Evolutionary conservation across 2,113 vertebrate species (phyloP), one percentile per base, ranked within the genome.

Genomic region (Ciconia maguari): DNA sequence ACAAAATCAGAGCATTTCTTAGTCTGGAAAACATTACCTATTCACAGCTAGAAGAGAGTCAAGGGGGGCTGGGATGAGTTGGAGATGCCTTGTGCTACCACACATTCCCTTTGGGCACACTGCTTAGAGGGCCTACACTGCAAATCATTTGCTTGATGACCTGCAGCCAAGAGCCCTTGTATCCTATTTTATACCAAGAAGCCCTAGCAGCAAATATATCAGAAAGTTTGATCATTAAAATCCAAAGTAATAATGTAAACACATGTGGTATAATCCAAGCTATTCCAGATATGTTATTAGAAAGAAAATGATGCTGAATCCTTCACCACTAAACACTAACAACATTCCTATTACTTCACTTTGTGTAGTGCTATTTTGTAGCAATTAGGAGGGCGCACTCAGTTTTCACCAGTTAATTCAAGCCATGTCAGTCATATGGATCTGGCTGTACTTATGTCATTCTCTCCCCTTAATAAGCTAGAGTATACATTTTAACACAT

Each of bases 31-130:
- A 60, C 18, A 11, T 16, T 13, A 60, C 36, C 27, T 54, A 8
- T 32, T 58, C 3, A 0, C 18, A 68, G 64, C 29, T 41, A 48
- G 41, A 38, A 34, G 8, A 57, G 13, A 55, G 34, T 18, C 24
- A 44, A 38, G 6, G 8, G 4, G 4, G 5, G 4, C 0, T 46
- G 32, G n/a, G 10, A 58, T 12, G 20, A 58, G 30, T 11, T 78
- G 34, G 36, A 70, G 18, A 38, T 52, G 22, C n/a, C 41, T 76
- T 2, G 0, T 36, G 24, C 41, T 65, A 16, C 21, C 27, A 54
- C n/a, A 16, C 9, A 13, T 26, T 70, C 22, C 41, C 16, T 71
- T n/a, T 17, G 30, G 21, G 27, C 17, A 11, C 0, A 1, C 30
- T 66, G 38, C 22, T 51, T 16, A 41, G 29, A 44, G 25, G 9